Evolutionary conservation across 2,797 vertebrate genomes (phyloP).

Genomic region (Bryconaethiops microstoma): DNA sequence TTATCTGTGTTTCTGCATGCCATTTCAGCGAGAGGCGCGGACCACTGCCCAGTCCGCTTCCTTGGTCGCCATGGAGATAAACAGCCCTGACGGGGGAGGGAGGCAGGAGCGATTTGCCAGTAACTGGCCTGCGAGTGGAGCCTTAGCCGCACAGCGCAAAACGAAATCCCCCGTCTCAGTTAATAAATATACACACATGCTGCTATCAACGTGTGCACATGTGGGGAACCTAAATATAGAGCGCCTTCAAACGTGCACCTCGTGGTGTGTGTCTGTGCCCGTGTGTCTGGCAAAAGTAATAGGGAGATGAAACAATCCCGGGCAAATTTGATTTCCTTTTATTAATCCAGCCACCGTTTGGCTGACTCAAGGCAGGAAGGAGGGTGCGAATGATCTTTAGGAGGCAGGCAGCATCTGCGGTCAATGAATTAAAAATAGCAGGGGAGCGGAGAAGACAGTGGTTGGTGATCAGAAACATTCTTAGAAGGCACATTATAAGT

Average conservation of each 20-base stretch:
- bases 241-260: constrained; percentile 31
- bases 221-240: constrained; percentile 47
- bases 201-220: constrained; percentile 43
- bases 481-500: constrained; percentile 80
- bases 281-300: constrained; percentile 54
- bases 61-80: constrained; percentile 45
- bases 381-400: constrained; percentile 78
- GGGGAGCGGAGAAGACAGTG: constrained; percentile 81
- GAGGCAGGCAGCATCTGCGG: constrained; percentile 81
- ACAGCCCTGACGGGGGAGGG: constrained; percentile 12
- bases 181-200: constrained; percentile 55
- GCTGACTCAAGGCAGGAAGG: constrained; percentile 59
- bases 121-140: constrained; percentile 23
- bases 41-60: constrained; percentile 29
- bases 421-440: constrained; percentile 87
- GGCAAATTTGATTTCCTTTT: constrained; percentile 85
- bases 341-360: constrained; percentile 83
- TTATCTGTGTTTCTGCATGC: constrained; percentile 62
- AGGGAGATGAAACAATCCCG: constrained; percentile 77
- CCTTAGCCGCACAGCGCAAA: constrained; percentile 34
- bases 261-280: constrained; percentile 20
- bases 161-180: constrained; percentile 48
- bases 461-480: constrained; percentile 84
- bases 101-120: constrained; percentile 34
- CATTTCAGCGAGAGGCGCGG: constrained; percentile 48